Evolutionary conservation across 2,113 vertebrate genomes (phyloP).

Genomic region (Zonotrichia leucophrys): DNA sequence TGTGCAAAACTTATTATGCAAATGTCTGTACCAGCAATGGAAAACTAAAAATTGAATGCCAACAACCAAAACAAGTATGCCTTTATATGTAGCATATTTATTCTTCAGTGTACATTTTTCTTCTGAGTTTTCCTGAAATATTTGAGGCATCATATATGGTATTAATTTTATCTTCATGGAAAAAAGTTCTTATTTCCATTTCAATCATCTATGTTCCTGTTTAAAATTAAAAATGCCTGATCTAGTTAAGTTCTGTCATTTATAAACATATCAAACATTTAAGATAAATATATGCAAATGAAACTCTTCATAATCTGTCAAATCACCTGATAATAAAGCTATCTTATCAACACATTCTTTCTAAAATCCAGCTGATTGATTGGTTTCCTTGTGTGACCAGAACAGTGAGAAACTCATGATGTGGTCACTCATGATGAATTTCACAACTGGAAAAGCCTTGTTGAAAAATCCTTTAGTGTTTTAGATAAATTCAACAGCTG

Average conservation of each 20-base stretch:
- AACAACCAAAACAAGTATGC: neutral
- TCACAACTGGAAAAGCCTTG: neutral
- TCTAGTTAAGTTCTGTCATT: neutral
- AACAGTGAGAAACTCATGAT: neutral
- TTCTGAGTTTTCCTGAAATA: neutral
- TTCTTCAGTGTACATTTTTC: neutral
- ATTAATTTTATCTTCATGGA: neutral
- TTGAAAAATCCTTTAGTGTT: neutral
- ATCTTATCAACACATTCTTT: neutral
- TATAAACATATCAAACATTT: neutral
- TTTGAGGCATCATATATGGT: neutral
- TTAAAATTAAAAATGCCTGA: neutral
- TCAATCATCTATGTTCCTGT: neutral
- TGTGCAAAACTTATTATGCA: neutral
- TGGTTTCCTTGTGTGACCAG: neutral
- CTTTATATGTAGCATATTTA: neutral
- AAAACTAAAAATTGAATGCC: neutral
- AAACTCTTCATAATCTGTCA: neutral
- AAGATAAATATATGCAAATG: neutral
- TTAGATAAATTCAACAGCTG: neutral
- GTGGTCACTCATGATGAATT: neutral
- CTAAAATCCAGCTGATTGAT: neutral
- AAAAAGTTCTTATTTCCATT: neutral
- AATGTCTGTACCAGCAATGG: neutral
- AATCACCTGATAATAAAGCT: neutral